Base-by-base conservation (phyloP, 2,888 invertebrate genomes). In the Drosophila borborema region DNA sequence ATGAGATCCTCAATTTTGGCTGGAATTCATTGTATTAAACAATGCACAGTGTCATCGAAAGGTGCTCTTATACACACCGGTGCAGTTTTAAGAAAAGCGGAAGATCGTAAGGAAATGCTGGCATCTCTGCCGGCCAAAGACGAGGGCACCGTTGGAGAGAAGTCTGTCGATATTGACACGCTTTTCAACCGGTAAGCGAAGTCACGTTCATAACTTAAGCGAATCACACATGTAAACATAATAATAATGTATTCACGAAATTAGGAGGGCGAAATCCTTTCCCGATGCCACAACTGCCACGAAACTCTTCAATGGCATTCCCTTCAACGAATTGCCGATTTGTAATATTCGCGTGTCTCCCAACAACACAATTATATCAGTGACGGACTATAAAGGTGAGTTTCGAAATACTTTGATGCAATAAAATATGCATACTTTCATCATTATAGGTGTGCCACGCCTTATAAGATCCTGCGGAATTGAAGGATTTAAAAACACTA, bases 401-500 rank as follows among this genome's bases (percentile, higher is more conserved):
- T 46, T 8, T 7, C 0, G 3, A 2, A 12, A n/a, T 0, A 28
- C 28, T 28, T 28, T 28, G 28, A 28, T 28, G 28, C 1, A 28
- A 6, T 28, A 28, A 4, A 28, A 28, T 28, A 0, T 6, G 5
- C 28, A 28, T 28, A 28, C 28, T 28, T 28, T 28, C 5, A 28
- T 6, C 28, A 28, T 28, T 28, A 28, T 6, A 28, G 28, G 95
- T 67, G 84, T 91, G 6, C 92, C 94, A 0, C 94, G 96, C 87
- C 81, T 96, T 12, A 94, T 95, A 23, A 94, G 96, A 45, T 96
- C 97, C 0, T 97, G 97, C 93, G 98, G 99, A 1, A 94, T 96
- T 83, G 99, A 99, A 92, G 99, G 99, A 7, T 99, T 98, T 91
- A 98, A 98, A 93, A 97, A 99, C 92, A 96, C 98, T 0, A 96